These are phyloP conservation scores for Formica aserva DNA, from an alignment of 2,888 invertebrate species.

Conservation along the genomic window DNA sequence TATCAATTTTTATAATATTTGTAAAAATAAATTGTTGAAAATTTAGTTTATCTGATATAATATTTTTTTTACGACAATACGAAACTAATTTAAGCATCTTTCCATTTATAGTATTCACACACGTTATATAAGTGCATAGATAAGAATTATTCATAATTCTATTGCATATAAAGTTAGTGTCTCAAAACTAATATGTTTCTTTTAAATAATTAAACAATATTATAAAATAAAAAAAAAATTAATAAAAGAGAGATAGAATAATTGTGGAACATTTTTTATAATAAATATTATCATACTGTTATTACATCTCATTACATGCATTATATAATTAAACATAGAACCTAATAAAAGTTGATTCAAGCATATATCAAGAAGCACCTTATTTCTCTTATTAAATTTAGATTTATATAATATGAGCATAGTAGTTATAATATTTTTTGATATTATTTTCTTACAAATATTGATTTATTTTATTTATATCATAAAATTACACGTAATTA, in stretches of 20 bases:
- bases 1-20: background rate
- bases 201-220: background rate
- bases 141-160: background rate
- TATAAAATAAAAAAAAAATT: background rate
- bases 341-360: slow-evolving; percentile 1
- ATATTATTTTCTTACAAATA: background rate
- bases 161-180: background rate
- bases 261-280: background rate
- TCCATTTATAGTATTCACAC: background rate
- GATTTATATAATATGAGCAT: background rate
- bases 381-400: background rate
- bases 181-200: background rate
- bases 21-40: background rate
- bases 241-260: background rate
- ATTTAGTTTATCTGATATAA: background rate
- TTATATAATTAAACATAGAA: background rate
- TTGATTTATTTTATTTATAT: background rate
- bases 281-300: background rate
- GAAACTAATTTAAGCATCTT: background rate
- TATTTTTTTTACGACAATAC: background rate
- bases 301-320: background rate
- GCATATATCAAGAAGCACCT: background rate
- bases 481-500: background rate
- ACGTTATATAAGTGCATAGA: background rate
- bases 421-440: background rate